A percentile compares a stretch with the other conserved stretches of the same genome.
Evolutionary conservation across 2,113 vertebrate species (phyloP).

Genomic region (Notiomystis cincta): DNA sequence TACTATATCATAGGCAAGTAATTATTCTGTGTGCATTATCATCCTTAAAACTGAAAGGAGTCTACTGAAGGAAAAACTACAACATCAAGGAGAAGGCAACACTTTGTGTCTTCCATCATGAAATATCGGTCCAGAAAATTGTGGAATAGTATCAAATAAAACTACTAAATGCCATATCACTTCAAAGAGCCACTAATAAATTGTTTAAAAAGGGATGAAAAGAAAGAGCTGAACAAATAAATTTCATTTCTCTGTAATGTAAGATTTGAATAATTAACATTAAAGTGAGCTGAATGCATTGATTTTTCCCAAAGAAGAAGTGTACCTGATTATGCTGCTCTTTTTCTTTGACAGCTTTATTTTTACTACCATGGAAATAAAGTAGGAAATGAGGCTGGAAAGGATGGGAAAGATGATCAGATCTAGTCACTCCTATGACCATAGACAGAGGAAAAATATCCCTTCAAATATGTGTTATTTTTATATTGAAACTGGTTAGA

Average conservation of each 20-base stretch:
- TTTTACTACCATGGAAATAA: neutral
- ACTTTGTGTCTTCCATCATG: neutral
- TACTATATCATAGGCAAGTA: neutral
- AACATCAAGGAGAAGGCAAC: neutral
- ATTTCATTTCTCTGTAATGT: neutral
- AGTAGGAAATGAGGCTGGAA: neutral
- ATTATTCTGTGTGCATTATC: neutral
- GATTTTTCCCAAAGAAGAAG: neutral
- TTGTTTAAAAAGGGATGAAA: neutral
- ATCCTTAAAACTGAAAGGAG: neutral
- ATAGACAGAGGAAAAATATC: neutral
- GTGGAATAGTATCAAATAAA: neutral
- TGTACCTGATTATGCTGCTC: rapidly evolving
- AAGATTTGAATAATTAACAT: neutral
- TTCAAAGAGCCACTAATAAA: neutral
- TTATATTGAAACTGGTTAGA: neutral
- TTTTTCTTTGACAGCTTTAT: neutral
- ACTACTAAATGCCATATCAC: neutral
- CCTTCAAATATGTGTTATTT: neutral
- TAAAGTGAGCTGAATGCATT: neutral
- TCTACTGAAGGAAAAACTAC: neutral
- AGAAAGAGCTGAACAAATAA: neutral
- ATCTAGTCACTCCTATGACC: neutral
- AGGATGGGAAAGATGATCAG: neutral
- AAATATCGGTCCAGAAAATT: neutral